Evolutionary conservation across 64 coral and sea anemone genomes (phyloP), one percentile per base, ranked within the genome.

Genomic region (Hydrozoanthus tunicans): DNA sequence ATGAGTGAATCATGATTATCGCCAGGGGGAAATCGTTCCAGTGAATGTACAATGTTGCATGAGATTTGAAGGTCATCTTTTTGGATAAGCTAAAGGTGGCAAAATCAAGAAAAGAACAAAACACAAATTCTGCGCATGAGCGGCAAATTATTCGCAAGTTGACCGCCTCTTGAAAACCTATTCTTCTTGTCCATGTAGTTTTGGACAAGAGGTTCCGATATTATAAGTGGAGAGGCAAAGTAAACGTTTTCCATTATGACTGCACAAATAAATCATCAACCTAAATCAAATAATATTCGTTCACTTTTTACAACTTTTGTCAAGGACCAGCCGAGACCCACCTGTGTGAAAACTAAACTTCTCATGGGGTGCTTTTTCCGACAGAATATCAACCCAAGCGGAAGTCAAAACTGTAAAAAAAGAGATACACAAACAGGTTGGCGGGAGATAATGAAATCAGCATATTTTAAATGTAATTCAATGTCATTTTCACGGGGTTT

Each of bases 181-280:
- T 88, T 88, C 84, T 88, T 75, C 84, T 51, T 74, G 54, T 5
- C 27, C 68, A 73, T 60, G 84, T 7, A 88, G 26, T 75, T 59
- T 73, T 74, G 69, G 68, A 88, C 84, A 88, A 70, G 84, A 72
- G 56, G 69, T 93, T 93, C 91, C 74, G 89, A 93, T 51, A 59
- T 73, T 73, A 86, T 70, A 81, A 86, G 91, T 68, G 80, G 56
- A 56, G 25, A 62, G 84, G 53, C 84, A 26, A 90, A 92, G 65
- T 67, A 73, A 90, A 84, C 70, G 81, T 91, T 93, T 74, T 61
- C 85, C 93, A 96, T 96, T 96, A 93, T 96, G 51, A 79, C 57
- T 67, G 57, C 53, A 89, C 94, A 96, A 96, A 96, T 96, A 96
- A 93, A 93, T 96, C 94, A 96, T 93, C 91, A 96, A 84, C 72